phyloP scores from a whole-genome alignment of 2,797 vertebrate species.

The Pampus argenteus region DNA sequence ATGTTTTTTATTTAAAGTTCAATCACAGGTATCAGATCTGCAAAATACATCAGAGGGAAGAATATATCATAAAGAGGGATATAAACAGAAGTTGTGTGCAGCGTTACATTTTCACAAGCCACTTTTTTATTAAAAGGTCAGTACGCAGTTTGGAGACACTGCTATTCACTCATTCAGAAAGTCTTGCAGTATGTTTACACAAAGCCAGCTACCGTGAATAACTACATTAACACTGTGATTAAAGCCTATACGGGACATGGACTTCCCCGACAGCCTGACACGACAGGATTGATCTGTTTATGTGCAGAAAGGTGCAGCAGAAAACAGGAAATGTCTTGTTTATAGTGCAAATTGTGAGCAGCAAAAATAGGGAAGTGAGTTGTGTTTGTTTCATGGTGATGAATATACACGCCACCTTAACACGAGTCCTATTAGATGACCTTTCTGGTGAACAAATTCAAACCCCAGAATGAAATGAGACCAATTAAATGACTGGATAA shows the following conservation, averaged over 20 bases:
- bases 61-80: background rate
- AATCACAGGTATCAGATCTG: constrained; percentile 42
- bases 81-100: constrained; percentile 3
- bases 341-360: background rate
- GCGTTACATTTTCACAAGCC: background rate
- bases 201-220: background rate
- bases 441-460: background rate
- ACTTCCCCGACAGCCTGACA: background rate
- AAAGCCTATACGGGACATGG: background rate
- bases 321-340: constrained; percentile 7
- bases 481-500: background rate
- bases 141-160: background rate
- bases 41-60: constrained; percentile 43
- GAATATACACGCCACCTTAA: background rate
- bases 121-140: constrained; percentile 4
- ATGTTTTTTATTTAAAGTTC: constrained; percentile 9
- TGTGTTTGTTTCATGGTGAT: background rate
- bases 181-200: background rate
- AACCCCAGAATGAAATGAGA: background rate
- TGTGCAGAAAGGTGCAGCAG: background rate
- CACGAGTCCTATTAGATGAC: background rate
- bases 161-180: background rate
- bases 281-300: background rate
- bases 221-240: background rate
- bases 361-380: background rate